phyloP scores from a whole-genome alignment of 2,113 vertebrate species.

The Erinaceus europaeus region DNA sequence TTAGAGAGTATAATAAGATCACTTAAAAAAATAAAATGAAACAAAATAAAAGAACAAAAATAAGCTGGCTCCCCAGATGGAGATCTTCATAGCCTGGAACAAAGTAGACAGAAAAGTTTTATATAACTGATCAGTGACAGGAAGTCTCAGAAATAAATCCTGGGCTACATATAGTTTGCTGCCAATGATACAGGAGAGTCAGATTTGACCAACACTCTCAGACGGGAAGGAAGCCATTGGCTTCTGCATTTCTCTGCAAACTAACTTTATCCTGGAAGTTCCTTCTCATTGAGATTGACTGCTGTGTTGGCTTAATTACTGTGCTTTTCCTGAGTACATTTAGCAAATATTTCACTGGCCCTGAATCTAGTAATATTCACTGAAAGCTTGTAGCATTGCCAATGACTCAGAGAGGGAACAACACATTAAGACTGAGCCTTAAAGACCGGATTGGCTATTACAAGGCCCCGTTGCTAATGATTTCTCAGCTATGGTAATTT shows the following conservation, averaged over 20 bases:
- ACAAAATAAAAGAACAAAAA: conserved; percentile 15
- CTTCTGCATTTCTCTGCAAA: neutral
- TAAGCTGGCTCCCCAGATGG: conserved; percentile 1
- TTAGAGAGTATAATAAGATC: neutral
- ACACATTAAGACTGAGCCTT: neutral
- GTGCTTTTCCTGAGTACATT: neutral
- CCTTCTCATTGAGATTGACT: conserved; percentile 25
- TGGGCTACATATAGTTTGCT: neutral
- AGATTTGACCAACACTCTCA: neutral
- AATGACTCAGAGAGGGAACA: neutral
- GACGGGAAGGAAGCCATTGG: neutral
- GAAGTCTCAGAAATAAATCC: neutral
- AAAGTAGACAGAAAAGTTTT: neutral
- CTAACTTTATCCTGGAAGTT: neutral
- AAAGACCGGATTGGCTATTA: neutral
- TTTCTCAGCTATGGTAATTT: neutral
- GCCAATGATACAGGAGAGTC: neutral
- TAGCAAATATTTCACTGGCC: neutral
- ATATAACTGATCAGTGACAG: neutral
- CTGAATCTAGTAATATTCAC: neutral
- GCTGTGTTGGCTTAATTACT: conserved; percentile 22
- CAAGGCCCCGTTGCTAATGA: neutral
- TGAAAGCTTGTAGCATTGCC: conserved; percentile 29
- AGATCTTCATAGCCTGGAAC: neutral
- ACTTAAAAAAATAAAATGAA: neutral